Base-by-base conservation (phyloP, 2,888 invertebrate genomes). In the Eupithecia pulchellata region DNA sequence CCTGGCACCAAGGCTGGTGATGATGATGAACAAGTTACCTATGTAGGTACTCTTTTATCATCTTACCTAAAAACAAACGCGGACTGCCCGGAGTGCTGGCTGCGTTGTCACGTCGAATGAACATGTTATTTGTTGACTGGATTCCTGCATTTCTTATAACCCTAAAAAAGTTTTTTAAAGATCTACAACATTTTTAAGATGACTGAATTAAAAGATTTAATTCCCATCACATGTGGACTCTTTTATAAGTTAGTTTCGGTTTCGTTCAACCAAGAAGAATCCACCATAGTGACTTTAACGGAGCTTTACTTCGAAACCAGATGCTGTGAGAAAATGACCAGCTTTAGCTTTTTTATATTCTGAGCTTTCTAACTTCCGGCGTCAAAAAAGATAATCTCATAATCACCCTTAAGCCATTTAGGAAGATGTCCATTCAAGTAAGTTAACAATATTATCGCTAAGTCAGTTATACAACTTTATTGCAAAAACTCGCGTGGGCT, bases 401-500 rank as follows among this genome's bases (percentile, higher is more conserved):
- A 57, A 69, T 64, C 69, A 55, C 62, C 9, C 30, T 64, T 68
- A 70, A 75, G 64, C 72, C 70, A 69, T 73, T 73, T 68, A 71
- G 57, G 55, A 71, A 64, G 65, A 64, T 64, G 55, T 71, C 58
- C 70, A 73, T 76, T 75, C 71, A 74, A 36, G 60, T 66, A 74
- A 58, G 66, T 60, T 74, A 71, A 75, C 74, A 68, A 65, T 72
- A 74, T 72, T 76, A 74, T 71, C 74, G 66, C 36, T 70, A 76
- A 84, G 76, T 80, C 70, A 76, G 78, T 84, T 82, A 80, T 80
- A 83, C 82, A 84, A 81, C 72, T 64, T 42, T 17, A 61, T 55
- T 66, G 73, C 72, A 71, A 79, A 79, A 77, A 70, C 77, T 79
- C 78, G 83, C 83, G 80, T 81, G 81, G 78, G 82, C 81, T 84